Percentiles rank a stretch among this genome's conserved stretches.
Evolutionary conservation across 2,797 vertebrate genomes (phyloP).

Genomic region (Amazonetta brasiliensis): DNA sequence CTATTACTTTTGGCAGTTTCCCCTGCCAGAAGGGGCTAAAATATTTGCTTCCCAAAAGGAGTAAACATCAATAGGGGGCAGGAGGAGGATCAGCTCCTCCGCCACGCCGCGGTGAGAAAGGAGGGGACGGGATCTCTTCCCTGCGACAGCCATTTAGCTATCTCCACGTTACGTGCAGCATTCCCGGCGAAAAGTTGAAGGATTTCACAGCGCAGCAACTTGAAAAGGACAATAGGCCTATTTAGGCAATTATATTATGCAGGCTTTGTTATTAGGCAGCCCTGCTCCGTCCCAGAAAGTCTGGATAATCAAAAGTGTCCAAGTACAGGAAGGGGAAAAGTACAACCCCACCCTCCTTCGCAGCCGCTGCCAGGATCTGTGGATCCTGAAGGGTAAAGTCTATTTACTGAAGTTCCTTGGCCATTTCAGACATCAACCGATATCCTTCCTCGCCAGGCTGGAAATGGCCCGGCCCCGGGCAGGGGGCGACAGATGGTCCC

Average conservation of each 20-base stretch:
- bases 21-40: slow-evolving; percentile 53
- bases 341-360: slow-evolving; percentile 64
- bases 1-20: slow-evolving; percentile 64
- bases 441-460: slow-evolving; percentile 45
- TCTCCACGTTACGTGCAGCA: background rate
- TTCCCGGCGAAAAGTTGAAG: slow-evolving; percentile 36
- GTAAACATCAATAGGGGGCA: slow-evolving; percentile 38
- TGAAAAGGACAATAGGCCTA: slow-evolving; percentile 60
- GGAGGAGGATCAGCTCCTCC: background rate
- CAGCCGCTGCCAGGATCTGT: slow-evolving; percentile 56
- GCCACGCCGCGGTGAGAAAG: background rate
- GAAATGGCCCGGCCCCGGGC: background rate
- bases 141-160: background rate
- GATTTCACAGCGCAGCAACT: slow-evolving; percentile 50
- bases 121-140: background rate
- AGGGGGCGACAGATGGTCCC: background rate
- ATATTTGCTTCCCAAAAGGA: slow-evolving; percentile 62
- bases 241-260: slow-evolving; percentile 66
- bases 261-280: slow-evolving; percentile 67
- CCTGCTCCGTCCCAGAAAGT: slow-evolving; percentile 61
- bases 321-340: slow-evolving; percentile 72
- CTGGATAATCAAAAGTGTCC: slow-evolving; percentile 68
- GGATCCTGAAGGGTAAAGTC: slow-evolving; percentile 56
- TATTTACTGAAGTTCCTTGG: slow-evolving; percentile 44
- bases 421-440: slow-evolving; percentile 50